Evolutionary conservation across 2,888 invertebrate genomes (phyloP).

Genomic region (Eupithecia tripunctaria): DNA sequence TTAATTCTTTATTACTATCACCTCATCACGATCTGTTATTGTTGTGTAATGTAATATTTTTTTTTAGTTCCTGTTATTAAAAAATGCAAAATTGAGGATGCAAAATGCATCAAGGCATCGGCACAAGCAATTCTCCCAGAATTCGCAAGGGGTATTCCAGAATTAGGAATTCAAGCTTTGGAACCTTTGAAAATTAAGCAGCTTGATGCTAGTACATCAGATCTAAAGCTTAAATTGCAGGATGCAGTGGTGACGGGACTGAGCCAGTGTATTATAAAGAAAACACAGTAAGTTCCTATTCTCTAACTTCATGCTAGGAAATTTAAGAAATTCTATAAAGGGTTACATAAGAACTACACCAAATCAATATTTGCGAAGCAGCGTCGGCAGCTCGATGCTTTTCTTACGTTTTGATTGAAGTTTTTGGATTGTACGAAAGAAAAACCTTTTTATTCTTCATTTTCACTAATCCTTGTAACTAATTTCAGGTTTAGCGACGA

Average conservation of each 20-base stretch:
- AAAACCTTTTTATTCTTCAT: neutral
- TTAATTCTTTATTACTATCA: neutral
- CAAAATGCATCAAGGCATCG: conserved; percentile 51
- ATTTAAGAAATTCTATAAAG: neutral
- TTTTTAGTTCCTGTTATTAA: conserved; percentile 52
- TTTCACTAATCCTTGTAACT: conserved; percentile 14
- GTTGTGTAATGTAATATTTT: neutral
- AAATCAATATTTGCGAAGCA: neutral
- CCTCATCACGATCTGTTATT: neutral
- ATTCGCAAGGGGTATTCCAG: conserved; percentile 50
- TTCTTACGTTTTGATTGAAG: neutral
- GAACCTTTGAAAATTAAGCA: conserved; percentile 57
- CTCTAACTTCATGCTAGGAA: neutral
- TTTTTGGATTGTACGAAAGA: neutral
- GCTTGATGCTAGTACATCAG: conserved; percentile 54
- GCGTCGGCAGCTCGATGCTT: too few relatives aligned
- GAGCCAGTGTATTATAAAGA: conserved; percentile 55
- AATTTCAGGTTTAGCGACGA: conserved; percentile 46
- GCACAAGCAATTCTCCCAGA: conserved; percentile 44
- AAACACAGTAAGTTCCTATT: conserved; percentile 56
- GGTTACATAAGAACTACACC: neutral
- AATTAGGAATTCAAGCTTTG: conserved; percentile 49
- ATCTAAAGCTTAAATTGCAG: conserved; percentile 52
- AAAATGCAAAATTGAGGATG: conserved; percentile 51
- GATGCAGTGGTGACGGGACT: conserved; percentile 57